Conservation (phyloP, 2,888 invertebrate species). For the Cataglyphis albicans region DNA sequence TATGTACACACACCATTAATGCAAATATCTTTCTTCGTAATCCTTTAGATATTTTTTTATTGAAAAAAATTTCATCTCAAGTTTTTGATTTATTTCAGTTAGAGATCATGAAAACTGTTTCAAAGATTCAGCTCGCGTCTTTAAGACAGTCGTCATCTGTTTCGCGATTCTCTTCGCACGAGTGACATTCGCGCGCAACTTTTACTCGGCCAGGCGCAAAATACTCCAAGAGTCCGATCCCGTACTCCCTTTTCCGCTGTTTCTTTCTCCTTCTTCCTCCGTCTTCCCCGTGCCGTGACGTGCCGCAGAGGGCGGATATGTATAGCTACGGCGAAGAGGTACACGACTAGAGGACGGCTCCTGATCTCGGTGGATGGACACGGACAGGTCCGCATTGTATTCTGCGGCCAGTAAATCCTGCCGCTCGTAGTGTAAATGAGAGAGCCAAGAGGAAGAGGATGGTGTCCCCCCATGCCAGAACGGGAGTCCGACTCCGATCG, state of each 20-base stretch:
- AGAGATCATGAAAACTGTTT: not conserved
- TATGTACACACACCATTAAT: not conserved
- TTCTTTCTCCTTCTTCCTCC: constrained; percentile 59
- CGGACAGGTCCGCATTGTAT: constrained; percentile 86
- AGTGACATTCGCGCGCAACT: constrained; percentile 41
- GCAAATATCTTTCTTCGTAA: not conserved
- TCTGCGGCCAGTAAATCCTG: constrained; percentile 85
- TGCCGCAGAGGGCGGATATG: constrained; percentile 72
- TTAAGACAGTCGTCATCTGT: constrained; percentile 28
- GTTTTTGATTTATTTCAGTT: not conserved
- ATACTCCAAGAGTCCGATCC: constrained; percentile 38
- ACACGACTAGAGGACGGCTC: constrained; percentile 79
- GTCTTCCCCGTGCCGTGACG: constrained; percentile 64
- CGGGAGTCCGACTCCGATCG: constrained; percentile 53
- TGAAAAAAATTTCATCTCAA: not conserved
- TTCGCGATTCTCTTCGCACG: constrained; percentile 45
- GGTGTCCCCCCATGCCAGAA: constrained; percentile 63
- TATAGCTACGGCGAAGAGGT: constrained; percentile 80
- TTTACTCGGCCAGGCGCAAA: constrained; percentile 51
- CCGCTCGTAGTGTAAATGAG: constrained; percentile 85
- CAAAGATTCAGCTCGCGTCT: constrained; percentile 23
- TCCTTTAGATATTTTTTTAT: not conserved
- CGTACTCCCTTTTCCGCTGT: constrained; percentile 36
- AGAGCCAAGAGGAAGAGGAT: constrained; percentile 75
- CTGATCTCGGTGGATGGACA: constrained; percentile 84